Evolutionary conservation across 2,888 invertebrate genomes (phyloP).

Genomic region (Trypoxylon attenuatum): DNA sequence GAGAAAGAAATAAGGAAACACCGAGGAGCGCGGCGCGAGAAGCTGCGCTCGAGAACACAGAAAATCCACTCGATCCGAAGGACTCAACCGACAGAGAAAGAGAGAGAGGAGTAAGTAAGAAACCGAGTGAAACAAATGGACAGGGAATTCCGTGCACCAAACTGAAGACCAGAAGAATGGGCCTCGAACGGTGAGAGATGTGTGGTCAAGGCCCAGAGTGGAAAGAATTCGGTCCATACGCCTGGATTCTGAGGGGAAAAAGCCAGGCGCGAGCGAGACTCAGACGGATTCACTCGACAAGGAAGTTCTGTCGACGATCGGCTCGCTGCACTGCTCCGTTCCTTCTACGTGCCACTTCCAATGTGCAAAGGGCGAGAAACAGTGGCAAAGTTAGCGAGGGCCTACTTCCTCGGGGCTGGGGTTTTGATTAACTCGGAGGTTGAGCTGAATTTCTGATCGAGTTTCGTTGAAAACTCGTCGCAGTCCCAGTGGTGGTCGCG

Average conservation of each 20-base stretch:
- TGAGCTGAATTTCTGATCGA: conserved; percentile 63
- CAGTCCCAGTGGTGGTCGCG: neutral
- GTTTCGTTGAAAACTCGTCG: conserved; percentile 43
- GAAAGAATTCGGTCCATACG: conserved; percentile 1
- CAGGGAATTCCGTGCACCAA: conserved; percentile 26
- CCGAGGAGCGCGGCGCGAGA: conserved; percentile 14
- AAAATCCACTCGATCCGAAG: conserved; percentile 34
- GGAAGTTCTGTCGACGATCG: too few relatives aligned
- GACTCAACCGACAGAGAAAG: neutral
- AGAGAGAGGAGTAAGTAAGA: conserved; percentile 5
- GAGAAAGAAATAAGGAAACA: conserved; percentile 43
- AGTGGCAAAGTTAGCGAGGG: conserved; percentile 35
- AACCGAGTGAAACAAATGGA: conserved; percentile 40
- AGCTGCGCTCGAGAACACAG: conserved; percentile 21
- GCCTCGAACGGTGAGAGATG: neutral
- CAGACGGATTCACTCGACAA: too few relatives aligned
- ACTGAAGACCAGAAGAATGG: neutral
- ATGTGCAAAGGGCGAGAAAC: conserved; percentile 13
- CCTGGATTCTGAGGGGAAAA: neutral
- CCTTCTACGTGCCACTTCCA: neutral
- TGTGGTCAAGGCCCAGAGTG: neutral
- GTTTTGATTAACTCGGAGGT: conserved; percentile 68
- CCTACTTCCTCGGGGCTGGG: conserved; percentile 44
- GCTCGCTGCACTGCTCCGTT: conserved; percentile 1
- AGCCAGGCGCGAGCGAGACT: neutral